These are phyloP conservation scores for Cetonia aurata DNA, from an alignment of 2,888 invertebrate genomes.

Conservation along the genomic window DNA sequence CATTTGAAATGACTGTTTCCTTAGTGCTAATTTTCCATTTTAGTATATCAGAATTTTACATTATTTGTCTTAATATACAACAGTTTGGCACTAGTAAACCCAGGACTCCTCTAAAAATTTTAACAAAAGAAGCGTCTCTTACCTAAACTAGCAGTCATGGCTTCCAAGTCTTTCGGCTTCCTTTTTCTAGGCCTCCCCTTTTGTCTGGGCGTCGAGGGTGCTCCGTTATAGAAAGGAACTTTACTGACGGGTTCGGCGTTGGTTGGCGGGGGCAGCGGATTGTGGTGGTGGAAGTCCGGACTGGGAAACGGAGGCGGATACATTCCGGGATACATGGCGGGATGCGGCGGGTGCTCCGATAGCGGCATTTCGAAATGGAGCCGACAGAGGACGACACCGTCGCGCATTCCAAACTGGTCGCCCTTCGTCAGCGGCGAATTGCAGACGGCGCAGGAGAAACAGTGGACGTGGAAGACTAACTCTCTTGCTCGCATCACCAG, in stretches of 20 bases:
- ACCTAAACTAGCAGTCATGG: conserved; percentile 89
- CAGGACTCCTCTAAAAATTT: too few species aligned
- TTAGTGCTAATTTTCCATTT: too few species aligned
- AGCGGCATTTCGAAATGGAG: conserved; percentile 74
- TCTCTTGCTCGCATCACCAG: conserved; percentile 95
- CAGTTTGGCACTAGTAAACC: too few species aligned
- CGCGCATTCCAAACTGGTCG: conserved; percentile 94
- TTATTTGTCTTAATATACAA: too few species aligned
- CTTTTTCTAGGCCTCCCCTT: conserved; percentile 94
- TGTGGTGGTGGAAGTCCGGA: conserved; percentile 66
- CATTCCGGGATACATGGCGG: conserved; percentile 59
- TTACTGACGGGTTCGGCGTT: conserved; percentile 64
- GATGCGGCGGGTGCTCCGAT: conserved; percentile 51
- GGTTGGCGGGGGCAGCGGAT: conserved; percentile 68
- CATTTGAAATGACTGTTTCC: too few species aligned
- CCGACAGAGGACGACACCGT: conserved; percentile 90
- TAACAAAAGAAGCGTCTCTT: conserved; percentile 62
- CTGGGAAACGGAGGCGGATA: conserved; percentile 69
- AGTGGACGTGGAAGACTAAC: conserved; percentile 93
- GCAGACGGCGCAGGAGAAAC: conserved; percentile 94
- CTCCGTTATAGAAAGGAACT: conserved; percentile 72
- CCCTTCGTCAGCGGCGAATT: conserved; percentile 90
- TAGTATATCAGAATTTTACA: too few species aligned
- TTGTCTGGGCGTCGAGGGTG: conserved; percentile 81
- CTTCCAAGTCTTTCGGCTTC: conserved; percentile 91